These are phyloP conservation scores for Pseudomyrmex gracilis DNA, from an alignment of 1,140 invertebrate species.

Conservation along the genomic window DNA sequence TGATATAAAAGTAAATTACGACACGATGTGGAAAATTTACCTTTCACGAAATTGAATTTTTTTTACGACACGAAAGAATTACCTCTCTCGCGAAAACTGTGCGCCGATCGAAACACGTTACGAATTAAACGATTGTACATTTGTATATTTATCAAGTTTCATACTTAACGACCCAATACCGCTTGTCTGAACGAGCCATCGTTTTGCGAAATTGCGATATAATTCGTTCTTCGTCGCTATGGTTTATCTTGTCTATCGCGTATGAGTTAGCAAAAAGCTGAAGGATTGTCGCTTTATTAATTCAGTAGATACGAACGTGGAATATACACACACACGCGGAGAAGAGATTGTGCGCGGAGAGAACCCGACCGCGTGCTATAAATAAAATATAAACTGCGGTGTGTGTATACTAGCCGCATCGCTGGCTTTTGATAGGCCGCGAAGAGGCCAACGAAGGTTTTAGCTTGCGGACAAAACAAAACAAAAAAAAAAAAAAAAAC, in stretches of 20 bases:
- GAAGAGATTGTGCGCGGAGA: not conserved
- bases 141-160: too few species aligned
- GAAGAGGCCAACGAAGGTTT: conserved; percentile 34
- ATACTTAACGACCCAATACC: not conserved
- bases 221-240: not conserved
- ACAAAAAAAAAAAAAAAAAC: not conserved
- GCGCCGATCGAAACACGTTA: too few species aligned
- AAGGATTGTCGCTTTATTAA: conserved; percentile 42
- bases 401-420: not conserved
- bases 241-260: not conserved
- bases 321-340: too few species aligned
- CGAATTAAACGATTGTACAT: too few species aligned
- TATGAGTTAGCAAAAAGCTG: not conserved
- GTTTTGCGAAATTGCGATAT: not conserved
- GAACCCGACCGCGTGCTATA: conserved; percentile 31
- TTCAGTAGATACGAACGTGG: conserved; percentile 30
- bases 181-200: not conserved
- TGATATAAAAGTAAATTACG: too few species aligned
- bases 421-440: conserved; percentile 9
- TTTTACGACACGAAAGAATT: too few species aligned
- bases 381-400: conserved; percentile 56
- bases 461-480: not conserved
- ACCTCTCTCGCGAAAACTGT: too few species aligned
- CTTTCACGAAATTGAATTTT: too few species aligned
- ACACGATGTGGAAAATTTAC: too few species aligned